phyloP scores from a whole-genome alignment of 2,888 invertebrate genomes.

The Drosophila helvetica region DNA sequence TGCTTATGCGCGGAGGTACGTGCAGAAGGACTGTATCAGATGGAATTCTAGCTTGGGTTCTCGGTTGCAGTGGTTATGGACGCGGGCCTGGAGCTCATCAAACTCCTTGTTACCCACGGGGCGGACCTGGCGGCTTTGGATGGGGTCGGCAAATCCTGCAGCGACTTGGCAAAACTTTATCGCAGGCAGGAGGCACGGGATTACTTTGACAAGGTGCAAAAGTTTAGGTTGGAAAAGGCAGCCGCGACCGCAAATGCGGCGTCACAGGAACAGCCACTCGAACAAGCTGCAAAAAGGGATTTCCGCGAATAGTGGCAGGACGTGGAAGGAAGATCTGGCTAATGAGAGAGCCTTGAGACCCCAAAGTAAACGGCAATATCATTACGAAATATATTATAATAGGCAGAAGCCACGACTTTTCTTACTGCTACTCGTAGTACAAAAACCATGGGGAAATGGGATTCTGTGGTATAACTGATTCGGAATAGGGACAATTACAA shows the following conservation, averaged over 20 bases:
- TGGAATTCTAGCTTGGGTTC: slow-evolving; percentile 6
- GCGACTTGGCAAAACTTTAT: slow-evolving; percentile 80
- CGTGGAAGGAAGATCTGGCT: neutral
- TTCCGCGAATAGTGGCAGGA: slow-evolving; percentile 6
- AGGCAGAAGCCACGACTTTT: neutral
- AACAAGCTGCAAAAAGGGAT: slow-evolving; percentile 39
- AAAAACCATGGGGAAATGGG: too few species aligned
- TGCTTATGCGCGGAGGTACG: slow-evolving; percentile 82
- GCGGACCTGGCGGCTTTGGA: slow-evolving; percentile 75
- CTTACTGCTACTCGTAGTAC: too few species aligned
- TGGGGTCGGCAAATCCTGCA: slow-evolving; percentile 72
- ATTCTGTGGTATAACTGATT: too few species aligned
- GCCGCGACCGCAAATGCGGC: slow-evolving; percentile 13
- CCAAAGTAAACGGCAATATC: too few species aligned
- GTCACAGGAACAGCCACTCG: slow-evolving; percentile 16
- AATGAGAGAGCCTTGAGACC: neutral
- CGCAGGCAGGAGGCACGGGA: slow-evolving; percentile 64
- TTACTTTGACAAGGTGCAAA: slow-evolving; percentile 75
- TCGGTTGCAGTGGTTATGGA: slow-evolving; percentile 78
- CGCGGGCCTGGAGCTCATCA: slow-evolving; percentile 77
- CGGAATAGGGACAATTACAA: too few species aligned
- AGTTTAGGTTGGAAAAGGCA: slow-evolving; percentile 50
- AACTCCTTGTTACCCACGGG: slow-evolving; percentile 78
- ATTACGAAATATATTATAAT: neutral
- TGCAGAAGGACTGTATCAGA: neutral